Evolutionary conservation across 2,797 vertebrate species (phyloP).

Genomic region (Gymnoscopelus microlampas): DNA sequence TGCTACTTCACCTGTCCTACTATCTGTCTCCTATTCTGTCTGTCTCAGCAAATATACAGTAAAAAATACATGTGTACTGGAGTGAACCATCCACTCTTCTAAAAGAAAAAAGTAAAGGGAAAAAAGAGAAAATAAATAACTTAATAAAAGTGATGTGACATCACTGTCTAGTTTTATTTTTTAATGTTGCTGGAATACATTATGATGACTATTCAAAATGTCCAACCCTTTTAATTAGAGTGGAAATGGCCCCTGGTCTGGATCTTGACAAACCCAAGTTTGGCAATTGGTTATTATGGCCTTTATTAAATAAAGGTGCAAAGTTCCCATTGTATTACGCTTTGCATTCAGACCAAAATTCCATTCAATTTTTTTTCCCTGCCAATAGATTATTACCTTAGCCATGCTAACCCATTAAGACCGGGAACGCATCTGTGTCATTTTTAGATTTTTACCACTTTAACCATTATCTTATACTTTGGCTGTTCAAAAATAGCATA

Average conservation of each 20-base stretch:
- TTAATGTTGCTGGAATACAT: neutral
- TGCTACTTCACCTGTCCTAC: no score
- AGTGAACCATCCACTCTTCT: no score
- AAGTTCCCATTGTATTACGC: constrained; percentile 28
- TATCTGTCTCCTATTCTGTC: no score
- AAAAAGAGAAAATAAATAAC: neutral
- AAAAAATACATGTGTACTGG: no score
- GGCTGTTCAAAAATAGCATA: no score
- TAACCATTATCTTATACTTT: no score
- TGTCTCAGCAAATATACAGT: no score
- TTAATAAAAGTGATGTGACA: neutral
- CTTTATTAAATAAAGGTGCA: constrained; percentile 14
- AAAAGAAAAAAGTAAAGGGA: neutral
- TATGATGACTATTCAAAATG: no score
- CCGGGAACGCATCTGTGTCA: no score
- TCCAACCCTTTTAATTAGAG: no score
- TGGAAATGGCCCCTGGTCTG: no score
- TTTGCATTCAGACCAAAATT: constrained; percentile 28
- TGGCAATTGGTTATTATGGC: neutral
- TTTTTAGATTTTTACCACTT: no score
- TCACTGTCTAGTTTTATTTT: neutral
- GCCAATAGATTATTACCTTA: constrained; percentile 23
- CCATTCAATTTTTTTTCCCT: constrained; percentile 15
- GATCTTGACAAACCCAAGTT: neutral
- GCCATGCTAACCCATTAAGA: neutral